Evolutionary conservation across 2,797 vertebrate genomes (phyloP).

Genomic region (Basileuterus tristriatus): DNA sequence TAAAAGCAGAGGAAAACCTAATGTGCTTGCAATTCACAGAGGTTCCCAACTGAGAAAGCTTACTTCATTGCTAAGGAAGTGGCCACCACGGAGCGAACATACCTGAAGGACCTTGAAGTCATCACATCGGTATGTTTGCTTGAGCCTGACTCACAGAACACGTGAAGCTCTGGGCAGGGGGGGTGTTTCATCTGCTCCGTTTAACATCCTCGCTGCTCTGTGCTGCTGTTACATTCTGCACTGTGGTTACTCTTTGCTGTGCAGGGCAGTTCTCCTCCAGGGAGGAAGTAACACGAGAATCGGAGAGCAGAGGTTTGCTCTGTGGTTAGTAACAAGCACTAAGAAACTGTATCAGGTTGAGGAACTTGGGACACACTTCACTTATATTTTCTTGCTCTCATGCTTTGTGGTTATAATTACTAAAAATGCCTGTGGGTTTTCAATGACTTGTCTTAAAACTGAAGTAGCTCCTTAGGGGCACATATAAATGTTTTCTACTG

Average conservation of each 20-base stretch:
- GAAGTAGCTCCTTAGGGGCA: not conserved
- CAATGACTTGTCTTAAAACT: slow-evolving; percentile 35
- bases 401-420: slow-evolving; percentile 31
- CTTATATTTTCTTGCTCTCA: slow-evolving; percentile 11
- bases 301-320: not conserved
- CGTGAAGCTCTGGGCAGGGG: not conserved
- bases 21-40: slow-evolving; percentile 78
- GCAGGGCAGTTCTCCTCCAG: not conserved
- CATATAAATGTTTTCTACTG: not conserved
- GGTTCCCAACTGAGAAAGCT: slow-evolving; percentile 89
- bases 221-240: not conserved
- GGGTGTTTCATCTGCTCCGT: not conserved
- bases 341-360: not conserved
- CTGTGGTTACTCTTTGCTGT: not conserved
- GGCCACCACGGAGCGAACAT: slow-evolving; percentile 90
- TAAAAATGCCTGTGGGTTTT: slow-evolving; percentile 44
- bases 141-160: not conserved
- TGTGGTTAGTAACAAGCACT: not conserved
- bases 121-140: slow-evolving; percentile 86
- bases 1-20: slow-evolving; percentile 3
- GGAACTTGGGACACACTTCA: slow-evolving; percentile 16
- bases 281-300: not conserved
- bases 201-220: not conserved
- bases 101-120: slow-evolving; percentile 95
- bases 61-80: slow-evolving; percentile 96